Percentiles rank a stretch among this genome's conserved stretches.
Conservation (phyloP, 2,113 vertebrate species). For the Esox niger region DNA sequence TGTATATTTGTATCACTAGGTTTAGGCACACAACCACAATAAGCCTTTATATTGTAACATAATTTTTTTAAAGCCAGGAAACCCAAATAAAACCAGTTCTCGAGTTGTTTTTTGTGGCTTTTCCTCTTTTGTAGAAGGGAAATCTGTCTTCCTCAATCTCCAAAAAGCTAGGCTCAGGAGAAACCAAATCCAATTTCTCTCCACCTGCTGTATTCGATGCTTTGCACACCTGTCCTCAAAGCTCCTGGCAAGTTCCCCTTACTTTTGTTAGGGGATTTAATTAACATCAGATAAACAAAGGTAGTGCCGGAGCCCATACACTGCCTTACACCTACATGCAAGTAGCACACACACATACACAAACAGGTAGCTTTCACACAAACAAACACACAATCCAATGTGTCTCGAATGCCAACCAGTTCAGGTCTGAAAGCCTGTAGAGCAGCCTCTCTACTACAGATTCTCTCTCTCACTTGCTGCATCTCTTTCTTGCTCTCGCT, state of each 20-base stretch:
- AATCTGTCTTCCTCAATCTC: slow-evolving; percentile 46
- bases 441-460: slow-evolving; percentile 17
- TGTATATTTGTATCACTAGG: slow-evolving; percentile 8
- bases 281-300: slow-evolving; percentile 60
- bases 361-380: too few relatives aligned
- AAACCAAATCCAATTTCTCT: slow-evolving; percentile 59
- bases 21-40: background rate
- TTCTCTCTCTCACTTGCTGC: too few relatives aligned
- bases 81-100: background rate
- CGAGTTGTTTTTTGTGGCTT: background rate
- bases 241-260: slow-evolving; percentile 39
- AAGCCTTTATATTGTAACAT: background rate
- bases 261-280: slow-evolving; percentile 65
- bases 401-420: slow-evolving; percentile 46
- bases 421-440: background rate
- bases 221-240: slow-evolving; percentile 57
- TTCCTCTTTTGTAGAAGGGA: slow-evolving; percentile 39
- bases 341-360: too few relatives aligned
- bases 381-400: too few relatives aligned
- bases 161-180: slow-evolving; percentile 39
- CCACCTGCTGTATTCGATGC: slow-evolving; percentile 47
- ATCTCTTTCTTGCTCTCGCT: too few relatives aligned
- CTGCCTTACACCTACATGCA: too few relatives aligned
- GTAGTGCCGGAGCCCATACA: slow-evolving; percentile 31
- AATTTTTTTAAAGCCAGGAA: background rate